Evolutionary conservation across 30 jellyfish, hydroid and myxozoan species (phyloP), one percentile per base, ranked within the genome.

Genomic region (Aurelia aurita): DNA sequence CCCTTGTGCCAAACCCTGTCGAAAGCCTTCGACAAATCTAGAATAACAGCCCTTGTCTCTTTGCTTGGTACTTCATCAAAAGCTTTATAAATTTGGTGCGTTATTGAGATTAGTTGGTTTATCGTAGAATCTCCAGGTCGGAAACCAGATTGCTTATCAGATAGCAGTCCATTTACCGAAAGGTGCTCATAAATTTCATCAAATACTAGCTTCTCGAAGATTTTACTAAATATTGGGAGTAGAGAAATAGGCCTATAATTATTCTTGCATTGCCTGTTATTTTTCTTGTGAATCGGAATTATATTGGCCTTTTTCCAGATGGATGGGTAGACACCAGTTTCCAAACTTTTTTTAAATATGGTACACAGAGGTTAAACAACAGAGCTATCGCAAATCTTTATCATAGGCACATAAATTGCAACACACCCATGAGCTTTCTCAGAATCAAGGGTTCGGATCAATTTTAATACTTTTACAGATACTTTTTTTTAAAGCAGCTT

Each of bases 1-100:
- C 84, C 72, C 47, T 72, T 13, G 23, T 72, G 84, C 71, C 84
- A 72, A 26, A 72, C 84, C 71, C 82, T 69, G 23, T 21, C n/a
- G n/a, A n/a, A n/a, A n/a, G n/a, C n/a, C n/a, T n/a, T n/a, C n/a
- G n/a, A n/a, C n/a, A n/a, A n/a, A 46, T 72, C 84, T 26, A 39
- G 84, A 29, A 45, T 39, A 7, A 44, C 84, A 29, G 84, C 84
- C 15, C 84, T 43, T 45, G 84, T 51, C 29, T 43, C 84, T 35
- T 72, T 67, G 39, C 79, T 67, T 10, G 60, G 79, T 67, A 49
- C 22, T 15, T 67, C 79, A 67, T 67, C 79, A 67, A 67, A 26
- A 27, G 79, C 79, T n/a, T 8, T 15, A 22, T 67, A 67, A 45
- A 51, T 44, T 23, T 11, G 26, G 25, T 72, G 70, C 20, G 84